Conservation (phyloP, 2,888 invertebrate species). For the Vesta saturnalis region DNA sequence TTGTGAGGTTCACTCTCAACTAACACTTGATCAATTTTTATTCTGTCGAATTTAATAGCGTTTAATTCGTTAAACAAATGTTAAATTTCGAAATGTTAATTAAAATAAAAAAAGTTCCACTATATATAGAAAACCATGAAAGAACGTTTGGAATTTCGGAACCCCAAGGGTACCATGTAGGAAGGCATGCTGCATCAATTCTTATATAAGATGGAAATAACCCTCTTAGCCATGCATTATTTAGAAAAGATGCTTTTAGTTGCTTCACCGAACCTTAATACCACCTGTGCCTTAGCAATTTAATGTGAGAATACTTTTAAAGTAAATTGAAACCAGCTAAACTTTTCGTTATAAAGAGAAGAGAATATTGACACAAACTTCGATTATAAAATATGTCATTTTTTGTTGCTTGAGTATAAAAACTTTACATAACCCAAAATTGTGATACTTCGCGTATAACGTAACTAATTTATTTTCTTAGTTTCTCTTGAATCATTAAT, state of each 20-base stretch:
- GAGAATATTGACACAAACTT: constrained; percentile 14
- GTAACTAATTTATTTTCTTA: too few relatives aligned
- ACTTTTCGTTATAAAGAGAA: not conserved
- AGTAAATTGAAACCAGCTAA: constrained; percentile 10
- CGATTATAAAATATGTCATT: not conserved
- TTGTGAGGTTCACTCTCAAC: constrained; percentile 18
- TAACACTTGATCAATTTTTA: not conserved
- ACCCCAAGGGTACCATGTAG: constrained; percentile 14
- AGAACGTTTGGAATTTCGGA: not conserved
- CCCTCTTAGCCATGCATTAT: constrained; percentile 56
- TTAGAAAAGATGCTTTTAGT: constrained; percentile 60
- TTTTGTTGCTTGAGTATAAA: not conserved
- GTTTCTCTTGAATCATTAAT: too few relatives aligned
- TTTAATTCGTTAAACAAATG: not conserved
- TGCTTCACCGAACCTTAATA: constrained; percentile 48
- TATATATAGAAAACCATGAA: constrained; percentile 9
- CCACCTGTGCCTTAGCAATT: constrained; percentile 50
- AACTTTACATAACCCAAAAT: not conserved
- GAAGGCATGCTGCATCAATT: constrained; percentile 26
- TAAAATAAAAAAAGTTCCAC: constrained; percentile 8
- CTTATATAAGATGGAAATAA: constrained; percentile 53
- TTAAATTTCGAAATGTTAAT: constrained; percentile 5
- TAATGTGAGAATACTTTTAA: constrained; percentile 28
- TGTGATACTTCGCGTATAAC: too few relatives aligned
- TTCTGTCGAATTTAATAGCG: not conserved